Conservation (phyloP, 2,888 invertebrate species). For the Gastracanthus pulcherrimus region DNA sequence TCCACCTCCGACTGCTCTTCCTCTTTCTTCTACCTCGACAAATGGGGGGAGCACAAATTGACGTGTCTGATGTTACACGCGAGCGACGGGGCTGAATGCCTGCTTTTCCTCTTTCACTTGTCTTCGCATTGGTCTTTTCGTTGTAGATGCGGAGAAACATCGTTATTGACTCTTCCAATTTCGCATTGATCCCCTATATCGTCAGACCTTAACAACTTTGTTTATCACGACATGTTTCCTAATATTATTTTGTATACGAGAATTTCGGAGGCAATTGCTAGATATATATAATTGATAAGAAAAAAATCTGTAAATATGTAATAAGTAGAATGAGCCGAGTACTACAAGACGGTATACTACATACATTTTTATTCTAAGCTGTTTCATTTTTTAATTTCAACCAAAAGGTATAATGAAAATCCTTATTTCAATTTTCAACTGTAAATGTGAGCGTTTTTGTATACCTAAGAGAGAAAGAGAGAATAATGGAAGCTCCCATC, state of each 20-base stretch:
- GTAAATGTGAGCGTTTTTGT: too few species aligned
- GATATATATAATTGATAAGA: too few species aligned
- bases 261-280: too few species aligned
- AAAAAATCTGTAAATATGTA: too few species aligned
- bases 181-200: slow-evolving; percentile 5
- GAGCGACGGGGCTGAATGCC: slow-evolving; percentile 22
- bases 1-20: not conserved
- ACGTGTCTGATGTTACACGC: slow-evolving; percentile 56
- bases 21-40: not conserved
- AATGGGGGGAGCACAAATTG: slow-evolving; percentile 50
- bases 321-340: too few species aligned
- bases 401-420: too few species aligned
- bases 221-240: slow-evolving; percentile 1
- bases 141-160: slow-evolving; percentile 7
- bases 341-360: too few species aligned
- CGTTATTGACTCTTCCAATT: slow-evolving; percentile 22
- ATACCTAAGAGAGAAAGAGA: too few species aligned
- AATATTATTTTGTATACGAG: too few species aligned
- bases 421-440: too few species aligned
- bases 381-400: too few species aligned
- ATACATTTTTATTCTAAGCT: too few species aligned
- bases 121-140: slow-evolving; percentile 32
- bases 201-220: not conserved
- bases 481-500: not conserved
- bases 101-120: slow-evolving; percentile 32